Evolutionary conservation across 2,113 vertebrate genomes (phyloP), one percentile per base, ranked within the genome.

Genomic region (Tretioscincus oriximinensis): DNA sequence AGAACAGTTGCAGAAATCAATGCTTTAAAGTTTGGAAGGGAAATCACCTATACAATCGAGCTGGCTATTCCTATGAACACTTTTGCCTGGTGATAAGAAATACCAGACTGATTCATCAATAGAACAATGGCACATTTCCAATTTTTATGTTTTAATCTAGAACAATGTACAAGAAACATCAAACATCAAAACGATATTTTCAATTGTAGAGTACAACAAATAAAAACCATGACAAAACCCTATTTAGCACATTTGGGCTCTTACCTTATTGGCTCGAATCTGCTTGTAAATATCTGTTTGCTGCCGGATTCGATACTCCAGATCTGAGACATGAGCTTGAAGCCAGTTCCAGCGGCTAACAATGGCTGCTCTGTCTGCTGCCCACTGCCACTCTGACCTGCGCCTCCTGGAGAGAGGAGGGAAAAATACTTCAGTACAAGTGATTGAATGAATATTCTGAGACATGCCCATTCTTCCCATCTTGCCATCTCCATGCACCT

Each of bases 341-440:
- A 99, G 97, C 98, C 98, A 99, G 90, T 99, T 99, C 98, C 98
- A 99, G 94, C 97, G 98, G 91, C 98, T 99, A 93, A 99, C 97
- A 93, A 99, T 98, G 68, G 97, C 95, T 10, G 98, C 98, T 69
- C 98, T 94, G 88, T 99, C 98, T 87, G 96, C 93, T 54, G 98
- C 97, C 95, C 98, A 99, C 76, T 96, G 96, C 90, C 98, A 99
- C 91, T 98, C 98, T 26, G 98, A 97, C 71, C 98, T 95, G 73
- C 97, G 96, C 95, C 97, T 98, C 95, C 98, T 99, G 92, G 78
- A 92, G 79, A 77, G 28, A 71, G 22, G 72, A 58, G 71, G 35
- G 8, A 76, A 47, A 60, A 31, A 22, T 1, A 45, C 54, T 35
- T 69, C 12, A 14, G 8, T 81, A 31, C 0, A 51, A 0, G 73